Evolutionary conservation across 2,797 vertebrate species (phyloP).

Genomic region (Oreochromis mossambicus): DNA sequence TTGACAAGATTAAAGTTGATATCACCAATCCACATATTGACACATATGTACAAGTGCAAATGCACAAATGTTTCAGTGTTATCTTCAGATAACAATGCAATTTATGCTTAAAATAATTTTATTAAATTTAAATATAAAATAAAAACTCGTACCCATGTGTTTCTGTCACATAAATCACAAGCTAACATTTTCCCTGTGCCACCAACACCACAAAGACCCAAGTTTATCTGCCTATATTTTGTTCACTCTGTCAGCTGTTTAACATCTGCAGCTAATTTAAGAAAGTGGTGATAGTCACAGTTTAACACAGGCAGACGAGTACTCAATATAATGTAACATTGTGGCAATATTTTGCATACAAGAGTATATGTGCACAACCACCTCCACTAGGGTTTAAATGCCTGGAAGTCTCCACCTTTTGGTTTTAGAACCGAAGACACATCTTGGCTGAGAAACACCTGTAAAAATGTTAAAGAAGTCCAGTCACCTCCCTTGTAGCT

Average conservation of each 20-base stretch:
- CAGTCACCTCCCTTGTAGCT: neutral
- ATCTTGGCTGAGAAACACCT: neutral
- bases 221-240: neutral
- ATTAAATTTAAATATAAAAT: neutral
- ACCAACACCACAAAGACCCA: neutral
- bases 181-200: neutral
- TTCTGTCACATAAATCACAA: neutral
- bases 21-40: neutral
- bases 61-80: neutral
- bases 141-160: neutral
- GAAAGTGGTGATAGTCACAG: neutral
- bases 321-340: neutral
- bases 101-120: neutral
- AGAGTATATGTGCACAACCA: neutral
- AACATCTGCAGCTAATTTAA: neutral
- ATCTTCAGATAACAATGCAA: neutral
- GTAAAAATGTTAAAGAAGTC: neutral
- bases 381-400: neutral
- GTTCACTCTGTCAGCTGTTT: neutral
- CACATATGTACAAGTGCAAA: neutral
- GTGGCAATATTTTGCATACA: neutral
- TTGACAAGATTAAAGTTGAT: neutral
- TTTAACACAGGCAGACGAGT: neutral
- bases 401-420: neutral
- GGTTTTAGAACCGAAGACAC: neutral